phyloP scores from a whole-genome alignment of 2,888 invertebrate species.

The Amiota mariae region DNA sequence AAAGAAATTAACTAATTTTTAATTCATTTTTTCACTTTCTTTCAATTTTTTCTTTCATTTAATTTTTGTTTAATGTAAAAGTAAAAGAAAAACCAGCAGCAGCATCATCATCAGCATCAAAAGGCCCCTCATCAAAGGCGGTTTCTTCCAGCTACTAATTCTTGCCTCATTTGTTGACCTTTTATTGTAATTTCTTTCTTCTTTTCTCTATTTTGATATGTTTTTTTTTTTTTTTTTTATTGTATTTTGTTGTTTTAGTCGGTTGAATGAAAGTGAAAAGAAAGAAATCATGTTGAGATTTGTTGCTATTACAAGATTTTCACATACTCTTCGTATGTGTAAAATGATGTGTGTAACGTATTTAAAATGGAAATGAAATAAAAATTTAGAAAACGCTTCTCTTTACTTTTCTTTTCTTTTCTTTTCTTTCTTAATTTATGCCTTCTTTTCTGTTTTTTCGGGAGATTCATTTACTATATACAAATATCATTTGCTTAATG shows the following conservation, averaged over 20 bases:
- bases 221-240: background rate
- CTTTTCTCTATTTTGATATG: background rate
- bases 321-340: background rate
- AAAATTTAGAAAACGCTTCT: constrained; percentile 18
- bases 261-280: constrained; percentile 51
- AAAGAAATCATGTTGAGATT: constrained; percentile 8
- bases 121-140: no score
- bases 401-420: no score
- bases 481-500: no score
- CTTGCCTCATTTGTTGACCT: background rate
- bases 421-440: background rate
- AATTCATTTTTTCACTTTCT: constrained; percentile 8
- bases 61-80: background rate
- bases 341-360: no score
- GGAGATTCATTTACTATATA: no score
- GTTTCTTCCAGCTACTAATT: background rate
- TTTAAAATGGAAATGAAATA: background rate
- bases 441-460: background rate
- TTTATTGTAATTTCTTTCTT: background rate
- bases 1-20: no score
- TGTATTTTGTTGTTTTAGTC: background rate
- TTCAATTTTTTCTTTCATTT: constrained; percentile 16
- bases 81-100: background rate
- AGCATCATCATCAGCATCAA: background rate
- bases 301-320: constrained; percentile 30